These are phyloP conservation scores for Tauraco hartlaubi DNA, from an alignment of 2,797 vertebrate species.

Conservation along the genomic window DNA sequence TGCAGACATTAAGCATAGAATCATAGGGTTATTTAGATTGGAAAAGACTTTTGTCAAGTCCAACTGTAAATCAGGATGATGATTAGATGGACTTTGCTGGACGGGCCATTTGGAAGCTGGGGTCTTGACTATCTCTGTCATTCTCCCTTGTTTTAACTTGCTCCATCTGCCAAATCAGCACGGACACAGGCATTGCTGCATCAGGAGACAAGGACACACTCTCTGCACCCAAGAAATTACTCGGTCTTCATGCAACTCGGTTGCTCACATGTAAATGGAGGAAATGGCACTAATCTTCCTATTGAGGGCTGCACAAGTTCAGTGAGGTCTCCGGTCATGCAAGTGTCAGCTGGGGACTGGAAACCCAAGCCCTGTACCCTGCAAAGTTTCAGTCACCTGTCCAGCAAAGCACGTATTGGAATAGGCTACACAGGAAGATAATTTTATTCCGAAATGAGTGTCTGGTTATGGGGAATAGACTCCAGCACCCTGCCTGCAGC, in stretches of 20 bases:
- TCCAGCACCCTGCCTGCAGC: neutral
- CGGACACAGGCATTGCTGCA: neutral
- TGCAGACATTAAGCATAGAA: neutral
- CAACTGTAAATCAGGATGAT: neutral
- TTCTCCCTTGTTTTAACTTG: neutral
- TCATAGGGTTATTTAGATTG: neutral
- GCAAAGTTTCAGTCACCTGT: neutral
- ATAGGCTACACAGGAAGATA: neutral
- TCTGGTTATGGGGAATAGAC: neutral
- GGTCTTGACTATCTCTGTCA: neutral
- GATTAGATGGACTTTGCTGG: neutral
- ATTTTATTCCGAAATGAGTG: neutral
- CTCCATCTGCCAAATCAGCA: neutral
- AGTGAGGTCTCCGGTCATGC: neutral
- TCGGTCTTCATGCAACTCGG: fast-evolving
- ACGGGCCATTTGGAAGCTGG: neutral
- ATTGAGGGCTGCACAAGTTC: neutral
- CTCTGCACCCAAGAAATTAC: neutral
- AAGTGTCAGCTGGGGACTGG: neutral
- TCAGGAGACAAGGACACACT: neutral
- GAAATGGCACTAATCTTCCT: neutral
- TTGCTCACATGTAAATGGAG: neutral
- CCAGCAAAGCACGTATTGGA: neutral
- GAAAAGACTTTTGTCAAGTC: neutral
- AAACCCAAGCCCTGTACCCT: neutral